Percentiles rank a stretch among this genome's conserved stretches.
Evolutionary conservation across 2,113 vertebrate genomes (phyloP).

Genomic region (Semnopithecus entellus): DNA sequence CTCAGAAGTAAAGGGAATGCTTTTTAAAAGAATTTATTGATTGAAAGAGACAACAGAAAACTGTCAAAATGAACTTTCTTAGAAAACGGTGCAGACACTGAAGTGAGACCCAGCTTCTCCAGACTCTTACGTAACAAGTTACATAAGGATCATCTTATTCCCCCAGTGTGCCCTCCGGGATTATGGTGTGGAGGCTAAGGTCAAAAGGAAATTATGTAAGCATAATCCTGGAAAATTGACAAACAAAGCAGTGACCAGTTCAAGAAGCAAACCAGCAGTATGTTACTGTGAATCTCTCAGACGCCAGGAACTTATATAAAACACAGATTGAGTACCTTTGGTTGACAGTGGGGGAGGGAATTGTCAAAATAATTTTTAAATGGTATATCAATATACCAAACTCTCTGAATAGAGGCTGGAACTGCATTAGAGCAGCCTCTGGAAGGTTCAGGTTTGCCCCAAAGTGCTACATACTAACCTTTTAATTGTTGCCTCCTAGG

Average conservation of each 20-base stretch:
- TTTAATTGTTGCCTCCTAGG: neutral
- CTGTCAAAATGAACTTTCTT: neutral
- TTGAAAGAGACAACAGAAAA: neutral
- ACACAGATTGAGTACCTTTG: neutral
- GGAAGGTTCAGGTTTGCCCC: neutral
- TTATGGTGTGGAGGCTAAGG: neutral
- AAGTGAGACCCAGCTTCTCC: neutral
- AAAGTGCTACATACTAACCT: neutral
- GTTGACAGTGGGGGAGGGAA: neutral
- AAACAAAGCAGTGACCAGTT: neutral
- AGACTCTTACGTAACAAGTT: neutral
- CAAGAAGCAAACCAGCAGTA: neutral
- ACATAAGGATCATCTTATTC: neutral
- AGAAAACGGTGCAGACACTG: neutral
- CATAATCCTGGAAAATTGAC: neutral
- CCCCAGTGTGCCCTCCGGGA: neutral
- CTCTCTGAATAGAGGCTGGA: neutral
- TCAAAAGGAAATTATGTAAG: constrained; percentile 41
- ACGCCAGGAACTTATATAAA: neutral
- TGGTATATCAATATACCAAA: neutral
- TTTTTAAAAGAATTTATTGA: neutral
- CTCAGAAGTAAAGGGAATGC: neutral
- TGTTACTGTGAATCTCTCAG: neutral
- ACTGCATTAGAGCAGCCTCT: neutral
- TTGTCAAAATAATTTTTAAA: neutral